phyloP scores from a whole-genome alignment of 2,797 vertebrate species.

The Moxostoma hubbsi region DNA sequence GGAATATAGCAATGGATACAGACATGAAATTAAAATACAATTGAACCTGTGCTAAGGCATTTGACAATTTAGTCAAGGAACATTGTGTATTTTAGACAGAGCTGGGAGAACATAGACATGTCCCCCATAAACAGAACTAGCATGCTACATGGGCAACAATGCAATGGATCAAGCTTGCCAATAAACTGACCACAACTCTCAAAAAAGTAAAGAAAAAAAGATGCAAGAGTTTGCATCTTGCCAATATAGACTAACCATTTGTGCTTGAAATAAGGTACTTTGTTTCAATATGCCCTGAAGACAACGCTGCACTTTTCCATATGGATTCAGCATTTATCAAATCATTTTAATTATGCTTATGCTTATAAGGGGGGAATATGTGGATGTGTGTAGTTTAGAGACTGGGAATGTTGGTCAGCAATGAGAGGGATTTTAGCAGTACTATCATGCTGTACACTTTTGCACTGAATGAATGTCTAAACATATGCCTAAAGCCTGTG shows the following conservation, averaged over 20 bases:
- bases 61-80: neutral
- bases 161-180: neutral
- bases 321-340: constrained; percentile 11
- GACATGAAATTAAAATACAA: constrained; percentile 33
- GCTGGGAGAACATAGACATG: neutral
- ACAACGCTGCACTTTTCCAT: constrained; percentile 3
- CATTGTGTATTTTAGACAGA: neutral
- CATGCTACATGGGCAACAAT: neutral
- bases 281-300: constrained; percentile 10
- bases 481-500: constrained; percentile 23
- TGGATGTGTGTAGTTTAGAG: neutral
- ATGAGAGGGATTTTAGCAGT: constrained; percentile 25
- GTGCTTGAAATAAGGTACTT: constrained; percentile 26
- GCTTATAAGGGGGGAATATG: constrained; percentile 9
- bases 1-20: constrained; percentile 36
- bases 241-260: neutral
- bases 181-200: too few species aligned
- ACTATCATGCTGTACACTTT: constrained; percentile 24
- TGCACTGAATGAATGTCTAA: constrained; percentile 32
- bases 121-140: constrained; percentile 1
- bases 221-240: constrained; percentile 27
- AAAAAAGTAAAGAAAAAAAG: too few species aligned
- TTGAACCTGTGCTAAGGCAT: constrained; percentile 12
- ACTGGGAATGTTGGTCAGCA: neutral
- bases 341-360: neutral